Evolutionary conservation across 2,113 vertebrate genomes (phyloP).

Genomic region (Carassius auratus): DNA sequence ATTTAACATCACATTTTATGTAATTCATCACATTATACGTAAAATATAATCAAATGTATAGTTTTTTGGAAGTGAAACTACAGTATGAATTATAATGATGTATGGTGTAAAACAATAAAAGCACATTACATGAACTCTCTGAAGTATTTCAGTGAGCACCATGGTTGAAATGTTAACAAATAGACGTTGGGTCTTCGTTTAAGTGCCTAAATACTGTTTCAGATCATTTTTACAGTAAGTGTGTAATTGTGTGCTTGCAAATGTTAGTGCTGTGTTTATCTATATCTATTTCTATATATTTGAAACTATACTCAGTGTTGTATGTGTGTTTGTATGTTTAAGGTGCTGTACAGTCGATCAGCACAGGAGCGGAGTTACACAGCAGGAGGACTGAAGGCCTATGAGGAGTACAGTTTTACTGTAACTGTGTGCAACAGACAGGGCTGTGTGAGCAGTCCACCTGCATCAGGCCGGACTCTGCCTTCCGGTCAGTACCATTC

Average conservation of each 20-base stretch:
- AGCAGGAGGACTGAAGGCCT: slow-evolving; percentile 79
- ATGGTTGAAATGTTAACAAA: no score
- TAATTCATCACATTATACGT: no score
- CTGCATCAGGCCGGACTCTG: slow-evolving; percentile 78
- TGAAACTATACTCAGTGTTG: no score
- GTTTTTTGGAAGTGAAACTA: not conserved
- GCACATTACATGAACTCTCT: not conserved
- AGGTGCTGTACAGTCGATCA: slow-evolving; percentile 80
- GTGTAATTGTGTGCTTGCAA: not conserved
- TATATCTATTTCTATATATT: no score
- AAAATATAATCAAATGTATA: no score
- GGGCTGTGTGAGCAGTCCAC: slow-evolving; percentile 82
- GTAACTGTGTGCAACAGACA: slow-evolving; percentile 85
- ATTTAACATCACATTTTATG: no score
- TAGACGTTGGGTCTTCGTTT: not conserved
- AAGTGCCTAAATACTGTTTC: no score
- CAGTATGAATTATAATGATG: not conserved
- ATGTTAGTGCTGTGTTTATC: no score
- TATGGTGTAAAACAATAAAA: not conserved
- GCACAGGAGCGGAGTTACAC: slow-evolving; percentile 73
- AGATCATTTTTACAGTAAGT: no score
- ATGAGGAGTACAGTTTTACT: slow-evolving; percentile 81
- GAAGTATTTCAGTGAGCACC: not conserved
- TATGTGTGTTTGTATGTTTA: slow-evolving; percentile 2
- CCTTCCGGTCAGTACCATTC: slow-evolving; percentile 80